Evolutionary conservation across 2,797 vertebrate genomes (phyloP).

Genomic region (Sebastes hubbsi): DNA sequence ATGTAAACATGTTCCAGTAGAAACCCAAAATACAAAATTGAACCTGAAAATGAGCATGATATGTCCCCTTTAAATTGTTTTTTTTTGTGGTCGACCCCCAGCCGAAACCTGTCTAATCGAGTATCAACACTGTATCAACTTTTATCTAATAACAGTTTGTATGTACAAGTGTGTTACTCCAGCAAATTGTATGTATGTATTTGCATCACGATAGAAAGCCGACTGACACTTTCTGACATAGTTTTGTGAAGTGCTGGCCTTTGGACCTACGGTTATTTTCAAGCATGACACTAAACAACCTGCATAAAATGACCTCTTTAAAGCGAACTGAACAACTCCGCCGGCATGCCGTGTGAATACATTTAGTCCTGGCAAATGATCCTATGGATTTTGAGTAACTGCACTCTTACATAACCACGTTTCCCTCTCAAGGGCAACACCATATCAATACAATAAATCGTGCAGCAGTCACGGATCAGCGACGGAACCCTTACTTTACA

Average conservation of each 20-base stretch:
- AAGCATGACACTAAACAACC: not conserved
- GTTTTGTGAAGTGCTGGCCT: slow-evolving; percentile 16
- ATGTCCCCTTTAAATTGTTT: not conserved
- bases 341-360: slow-evolving; percentile 13
- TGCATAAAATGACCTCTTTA: not conserved
- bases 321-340: not conserved
- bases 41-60: too few relatives aligned
- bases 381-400: slow-evolving; percentile 59
- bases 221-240: slow-evolving; percentile 3
- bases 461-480: slow-evolving; percentile 27
- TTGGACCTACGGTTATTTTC: not conserved
- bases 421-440: slow-evolving; percentile 48
- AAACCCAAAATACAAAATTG: too few relatives aligned
- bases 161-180: not conserved
- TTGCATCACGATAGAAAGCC: not conserved
- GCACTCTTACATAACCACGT: slow-evolving; percentile 45
- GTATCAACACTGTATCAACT: not conserved
- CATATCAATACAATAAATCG: slow-evolving; percentile 65
- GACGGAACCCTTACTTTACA: slow-evolving; percentile 9
- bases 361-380: slow-evolving; percentile 40
- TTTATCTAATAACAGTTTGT: not conserved
- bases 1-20: too few relatives aligned
- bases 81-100: not conserved
- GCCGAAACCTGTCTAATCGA: not conserved
- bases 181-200: not conserved